phyloP scores from a whole-genome alignment of 2,888 invertebrate genomes.

The Arctia plantaginis region DNA sequence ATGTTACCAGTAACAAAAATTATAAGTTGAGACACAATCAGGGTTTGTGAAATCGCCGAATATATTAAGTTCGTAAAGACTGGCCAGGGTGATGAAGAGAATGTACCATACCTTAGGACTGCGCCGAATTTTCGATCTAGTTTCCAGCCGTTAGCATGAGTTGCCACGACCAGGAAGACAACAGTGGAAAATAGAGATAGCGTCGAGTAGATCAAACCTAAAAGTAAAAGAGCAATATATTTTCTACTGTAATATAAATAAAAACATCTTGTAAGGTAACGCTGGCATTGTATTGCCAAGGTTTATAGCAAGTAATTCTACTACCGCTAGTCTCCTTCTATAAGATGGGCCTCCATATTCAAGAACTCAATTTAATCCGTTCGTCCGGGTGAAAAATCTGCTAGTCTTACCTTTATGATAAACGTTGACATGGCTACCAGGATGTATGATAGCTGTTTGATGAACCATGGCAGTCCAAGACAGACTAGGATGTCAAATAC shows the following conservation, averaged over 20 bases:
- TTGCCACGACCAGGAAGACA: conserved; percentile 95
- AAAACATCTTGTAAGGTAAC: neutral
- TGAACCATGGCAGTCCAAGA: conserved; percentile 98
- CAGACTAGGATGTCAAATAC: conserved; percentile 98
- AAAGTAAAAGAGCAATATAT: conserved; percentile 7
- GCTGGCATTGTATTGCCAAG: neutral
- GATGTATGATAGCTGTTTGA: conserved; percentile 96
- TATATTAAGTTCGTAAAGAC: conserved; percentile 97
- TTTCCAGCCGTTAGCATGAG: conserved; percentile 98
- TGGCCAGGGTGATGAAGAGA: conserved; percentile 96
- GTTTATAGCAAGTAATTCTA: neutral
- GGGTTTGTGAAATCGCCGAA: conserved; percentile 96
- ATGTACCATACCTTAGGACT: conserved; percentile 96
- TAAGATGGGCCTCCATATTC: too few relatives aligned
- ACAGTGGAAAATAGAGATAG: conserved; percentile 97
- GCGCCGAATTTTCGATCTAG: conserved; percentile 95
- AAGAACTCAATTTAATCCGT: neutral
- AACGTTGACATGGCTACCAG: conserved; percentile 95
- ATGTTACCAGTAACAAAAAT: conserved; percentile 36
- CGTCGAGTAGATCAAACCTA: conserved; percentile 97
- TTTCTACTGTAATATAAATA: neutral
- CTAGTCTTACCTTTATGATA: conserved; percentile 93
- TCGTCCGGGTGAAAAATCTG: neutral
- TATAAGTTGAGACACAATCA: conserved; percentile 86
- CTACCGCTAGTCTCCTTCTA: neutral